phyloP scores from a whole-genome alignment of 2,113 vertebrate species.

The Apus apus region DNA sequence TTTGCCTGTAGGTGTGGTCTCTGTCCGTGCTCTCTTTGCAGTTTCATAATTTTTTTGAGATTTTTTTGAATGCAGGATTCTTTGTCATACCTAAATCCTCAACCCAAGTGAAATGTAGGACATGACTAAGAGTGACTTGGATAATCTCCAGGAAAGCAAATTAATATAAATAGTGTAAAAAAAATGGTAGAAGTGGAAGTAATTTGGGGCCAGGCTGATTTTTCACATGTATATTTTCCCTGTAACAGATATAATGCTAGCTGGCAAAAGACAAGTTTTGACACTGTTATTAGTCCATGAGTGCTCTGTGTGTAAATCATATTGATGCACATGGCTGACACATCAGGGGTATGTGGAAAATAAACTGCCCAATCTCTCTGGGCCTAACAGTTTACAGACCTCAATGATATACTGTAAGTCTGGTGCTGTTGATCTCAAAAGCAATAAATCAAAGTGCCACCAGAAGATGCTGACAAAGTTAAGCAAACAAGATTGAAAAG shows the following conservation, averaged over 20 bases:
- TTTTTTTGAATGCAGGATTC: not conserved
- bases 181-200: not conserved
- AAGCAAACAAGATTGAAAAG: constrained; percentile 22
- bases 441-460: constrained; percentile 11
- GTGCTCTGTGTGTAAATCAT: not conserved
- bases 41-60: not conserved
- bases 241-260: not conserved
- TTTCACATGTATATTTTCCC: not conserved
- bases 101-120: not conserved
- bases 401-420: constrained; percentile 39
- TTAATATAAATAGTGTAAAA: not conserved
- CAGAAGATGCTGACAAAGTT: constrained; percentile 51
- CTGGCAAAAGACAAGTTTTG: constrained; percentile 24
- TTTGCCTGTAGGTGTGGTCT: not conserved
- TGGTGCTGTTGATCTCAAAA: constrained; percentile 37
- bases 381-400: constrained; percentile 31
- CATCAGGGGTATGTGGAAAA: constrained; percentile 16
- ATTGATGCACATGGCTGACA: constrained; percentile 10
- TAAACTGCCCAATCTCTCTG: constrained; percentile 48
- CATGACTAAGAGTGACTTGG: not conserved
- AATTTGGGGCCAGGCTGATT: not conserved
- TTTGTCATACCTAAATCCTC: not conserved
- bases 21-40: not conserved
- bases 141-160: not conserved
- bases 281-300: not conserved